Conservation (phyloP, 2,113 vertebrate genomes). For the Alaudala cheleensis region DNA sequence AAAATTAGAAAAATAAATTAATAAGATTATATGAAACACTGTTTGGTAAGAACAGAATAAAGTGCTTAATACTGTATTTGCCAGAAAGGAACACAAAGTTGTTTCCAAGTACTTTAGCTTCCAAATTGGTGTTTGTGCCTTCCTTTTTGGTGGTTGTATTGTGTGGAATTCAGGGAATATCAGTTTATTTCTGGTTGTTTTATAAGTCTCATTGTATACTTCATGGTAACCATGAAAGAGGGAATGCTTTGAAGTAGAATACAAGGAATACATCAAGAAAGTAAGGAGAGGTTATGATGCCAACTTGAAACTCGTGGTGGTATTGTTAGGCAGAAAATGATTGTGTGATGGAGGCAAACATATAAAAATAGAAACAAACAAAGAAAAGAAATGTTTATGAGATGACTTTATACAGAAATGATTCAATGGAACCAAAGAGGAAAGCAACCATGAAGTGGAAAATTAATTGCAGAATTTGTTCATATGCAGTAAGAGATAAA, state of each 20-base stretch:
- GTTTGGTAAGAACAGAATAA: background rate
- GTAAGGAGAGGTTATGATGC: background rate
- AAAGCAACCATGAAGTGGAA: background rate
- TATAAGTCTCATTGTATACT: rapidly evolving
- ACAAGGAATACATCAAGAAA: background rate
- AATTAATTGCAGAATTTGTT: background rate
- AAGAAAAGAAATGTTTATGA: background rate
- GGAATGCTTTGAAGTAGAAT: background rate
- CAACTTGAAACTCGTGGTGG: background rate
- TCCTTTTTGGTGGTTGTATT: background rate
- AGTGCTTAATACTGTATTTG: constrained; percentile 34
- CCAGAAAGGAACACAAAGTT: background rate
- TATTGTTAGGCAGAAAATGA: background rate
- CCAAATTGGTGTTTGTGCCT: background rate
- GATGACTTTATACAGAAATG: background rate
- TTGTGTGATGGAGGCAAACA: background rate
- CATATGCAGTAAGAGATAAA: background rate
- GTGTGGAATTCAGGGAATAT: background rate
- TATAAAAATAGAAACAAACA: background rate
- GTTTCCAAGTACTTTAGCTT: background rate
- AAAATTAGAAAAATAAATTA: background rate
- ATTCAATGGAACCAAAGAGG: background rate
- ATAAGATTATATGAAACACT: background rate
- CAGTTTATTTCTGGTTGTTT: background rate
- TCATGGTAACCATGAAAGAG: background rate